Percentiles rank a stretch among this genome's conserved stretches.
phyloP scores from a whole-genome alignment of 2,113 vertebrate genomes.

The Sprattus sprattus region DNA sequence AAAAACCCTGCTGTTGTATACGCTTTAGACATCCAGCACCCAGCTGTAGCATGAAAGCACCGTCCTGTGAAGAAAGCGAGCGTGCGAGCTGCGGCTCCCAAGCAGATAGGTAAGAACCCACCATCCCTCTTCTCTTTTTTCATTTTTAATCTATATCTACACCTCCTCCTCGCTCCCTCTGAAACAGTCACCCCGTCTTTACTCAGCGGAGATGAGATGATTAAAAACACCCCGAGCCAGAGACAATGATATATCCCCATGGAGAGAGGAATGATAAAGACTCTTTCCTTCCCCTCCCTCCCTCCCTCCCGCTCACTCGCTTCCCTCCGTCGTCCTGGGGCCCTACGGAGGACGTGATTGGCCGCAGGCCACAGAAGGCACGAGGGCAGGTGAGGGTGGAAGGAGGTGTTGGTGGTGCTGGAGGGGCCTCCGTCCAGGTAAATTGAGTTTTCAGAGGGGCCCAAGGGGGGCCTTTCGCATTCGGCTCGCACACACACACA shows the following conservation, averaged over 20 bases:
- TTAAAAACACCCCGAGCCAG: not conserved
- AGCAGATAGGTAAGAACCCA: not conserved
- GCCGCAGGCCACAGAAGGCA: not conserved
- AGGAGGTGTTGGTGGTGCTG: not conserved
- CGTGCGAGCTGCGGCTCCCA: not conserved
- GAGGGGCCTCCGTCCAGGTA: not conserved
- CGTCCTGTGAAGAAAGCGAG: not conserved
- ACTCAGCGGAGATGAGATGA: not conserved
- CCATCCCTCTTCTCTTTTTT: not conserved
- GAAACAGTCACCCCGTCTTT: not conserved
- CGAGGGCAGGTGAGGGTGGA: not conserved
- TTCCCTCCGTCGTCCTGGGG: not conserved
- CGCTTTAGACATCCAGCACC: not conserved
- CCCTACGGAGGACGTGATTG: slow-evolving; percentile 10
- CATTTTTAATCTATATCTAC: not conserved
- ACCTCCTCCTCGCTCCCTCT: not conserved
- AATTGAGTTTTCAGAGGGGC: slow-evolving; percentile 15
- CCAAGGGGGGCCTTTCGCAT: not conserved
- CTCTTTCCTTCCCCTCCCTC: not conserved
- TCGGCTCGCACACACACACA: not conserved
- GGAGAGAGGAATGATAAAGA: not conserved
- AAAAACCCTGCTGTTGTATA: not conserved
- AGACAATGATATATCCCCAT: not conserved
- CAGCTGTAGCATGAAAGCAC: not conserved
- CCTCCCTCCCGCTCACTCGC: not conserved